Conservation (phyloP, 1,140 invertebrate species). For the Anastrepha ludens region DNA sequence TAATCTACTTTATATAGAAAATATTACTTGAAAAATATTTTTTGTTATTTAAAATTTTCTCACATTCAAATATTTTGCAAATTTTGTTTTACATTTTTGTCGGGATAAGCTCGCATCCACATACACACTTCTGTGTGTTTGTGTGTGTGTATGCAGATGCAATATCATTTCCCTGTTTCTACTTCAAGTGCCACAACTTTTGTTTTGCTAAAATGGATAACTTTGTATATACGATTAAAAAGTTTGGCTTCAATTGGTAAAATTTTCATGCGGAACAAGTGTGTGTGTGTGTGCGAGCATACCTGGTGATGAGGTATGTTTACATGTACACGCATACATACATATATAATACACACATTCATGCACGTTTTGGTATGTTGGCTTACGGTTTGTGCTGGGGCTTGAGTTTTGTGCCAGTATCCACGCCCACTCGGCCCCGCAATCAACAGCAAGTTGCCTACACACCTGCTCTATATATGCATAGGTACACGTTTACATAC, state of each 20-base stretch:
- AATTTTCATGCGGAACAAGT: not conserved
- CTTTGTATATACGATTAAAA: conserved; percentile 16
- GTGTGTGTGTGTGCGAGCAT: too few relatives aligned
- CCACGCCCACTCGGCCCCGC: not conserved
- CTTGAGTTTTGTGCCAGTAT: not conserved
- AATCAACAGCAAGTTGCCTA: conserved; percentile 21
- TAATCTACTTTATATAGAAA: too few relatives aligned
- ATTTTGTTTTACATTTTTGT: too few relatives aligned
- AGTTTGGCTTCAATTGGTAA: not conserved
- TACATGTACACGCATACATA: not conserved
- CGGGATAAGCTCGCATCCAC: too few relatives aligned
- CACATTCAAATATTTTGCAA: too few relatives aligned
- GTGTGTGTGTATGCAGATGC: too few relatives aligned
- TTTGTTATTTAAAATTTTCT: too few relatives aligned
- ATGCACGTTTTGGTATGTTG: not conserved
- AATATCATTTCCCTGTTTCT: not conserved
- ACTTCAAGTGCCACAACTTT: not conserved
- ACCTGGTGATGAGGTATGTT: not conserved
- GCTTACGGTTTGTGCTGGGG: not conserved
- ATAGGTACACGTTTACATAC: too few relatives aligned
- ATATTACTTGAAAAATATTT: too few relatives aligned
- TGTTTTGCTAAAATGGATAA: not conserved
- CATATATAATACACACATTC: not conserved
- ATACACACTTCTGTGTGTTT: too few relatives aligned
- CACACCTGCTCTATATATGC: not conserved